Evolutionary conservation across 35 echinoderm and acorn worm species (phyloP).

Genomic region (Chiridota heheva): DNA sequence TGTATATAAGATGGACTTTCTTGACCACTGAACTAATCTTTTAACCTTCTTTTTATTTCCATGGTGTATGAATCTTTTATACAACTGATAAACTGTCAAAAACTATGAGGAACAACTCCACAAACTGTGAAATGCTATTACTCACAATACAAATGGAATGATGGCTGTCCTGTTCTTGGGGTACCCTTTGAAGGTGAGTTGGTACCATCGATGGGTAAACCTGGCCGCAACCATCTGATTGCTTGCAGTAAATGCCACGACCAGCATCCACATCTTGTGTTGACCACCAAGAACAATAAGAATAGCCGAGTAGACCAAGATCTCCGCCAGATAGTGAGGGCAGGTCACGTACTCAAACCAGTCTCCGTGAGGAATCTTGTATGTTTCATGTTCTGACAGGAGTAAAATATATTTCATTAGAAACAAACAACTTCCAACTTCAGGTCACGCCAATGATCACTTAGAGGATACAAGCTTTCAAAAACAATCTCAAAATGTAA

Average conservation of each 20-base stretch:
- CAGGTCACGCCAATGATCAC: background rate
- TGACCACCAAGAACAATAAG: conserved; percentile 59
- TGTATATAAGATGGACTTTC: too few relatives aligned
- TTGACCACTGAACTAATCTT: too few relatives aligned
- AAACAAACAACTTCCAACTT: background rate
- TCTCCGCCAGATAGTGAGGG: conserved; percentile 89
- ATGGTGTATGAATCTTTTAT: too few relatives aligned
- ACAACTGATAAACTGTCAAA: too few relatives aligned
- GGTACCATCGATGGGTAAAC: conserved; percentile 71
- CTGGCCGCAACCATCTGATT: conserved; percentile 68
- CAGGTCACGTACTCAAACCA: conserved; percentile 92
- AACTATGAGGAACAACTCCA: too few relatives aligned
- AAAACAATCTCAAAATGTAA: background rate
- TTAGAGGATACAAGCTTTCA: background rate
- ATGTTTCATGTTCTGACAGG: conserved; percentile 47
- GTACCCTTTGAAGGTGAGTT: conserved; percentile 69
- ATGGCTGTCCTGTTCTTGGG: conserved; percentile 79
- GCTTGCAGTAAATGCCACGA: conserved; percentile 61
- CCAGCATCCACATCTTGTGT: conserved; percentile 51
- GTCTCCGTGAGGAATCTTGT: conserved; percentile 92
- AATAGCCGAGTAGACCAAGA: conserved; percentile 63
- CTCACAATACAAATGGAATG: conserved; percentile 67
- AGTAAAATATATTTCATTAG: background rate
- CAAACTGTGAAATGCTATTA: too few relatives aligned
- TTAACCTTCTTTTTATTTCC: too few relatives aligned